These are phyloP conservation scores for Atlantisia rogersi DNA, from an alignment of 2,113 vertebrate species.

Conservation along the genomic window DNA sequence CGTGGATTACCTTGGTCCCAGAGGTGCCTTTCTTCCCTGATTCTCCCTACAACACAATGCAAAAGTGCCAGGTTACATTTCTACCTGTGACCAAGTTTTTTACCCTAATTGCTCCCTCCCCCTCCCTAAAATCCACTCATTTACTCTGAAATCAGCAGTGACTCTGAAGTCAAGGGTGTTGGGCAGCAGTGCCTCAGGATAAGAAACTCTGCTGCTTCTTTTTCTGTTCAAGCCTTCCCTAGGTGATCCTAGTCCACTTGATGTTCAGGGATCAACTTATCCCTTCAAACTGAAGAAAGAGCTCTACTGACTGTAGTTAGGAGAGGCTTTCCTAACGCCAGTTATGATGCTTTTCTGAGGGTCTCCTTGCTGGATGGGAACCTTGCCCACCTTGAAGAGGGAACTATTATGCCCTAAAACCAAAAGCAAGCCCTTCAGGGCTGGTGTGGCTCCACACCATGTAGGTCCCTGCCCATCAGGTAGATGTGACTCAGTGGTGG, in stretches of 20 bases:
- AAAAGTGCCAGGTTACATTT: not conserved
- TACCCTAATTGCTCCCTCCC: not conserved
- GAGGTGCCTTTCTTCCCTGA: slow-evolving; percentile 71
- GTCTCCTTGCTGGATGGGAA: not conserved
- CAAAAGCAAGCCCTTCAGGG: not conserved
- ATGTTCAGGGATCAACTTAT: not conserved
- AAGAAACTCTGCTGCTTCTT: not conserved
- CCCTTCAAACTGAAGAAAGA: not conserved
- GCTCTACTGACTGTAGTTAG: not conserved
- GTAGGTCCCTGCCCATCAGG: accelerated
- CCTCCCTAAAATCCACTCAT: too few species aligned
- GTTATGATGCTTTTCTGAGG: not conserved
- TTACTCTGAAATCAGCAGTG: not conserved
- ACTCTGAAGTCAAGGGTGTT: not conserved
- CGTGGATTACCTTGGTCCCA: slow-evolving; percentile 68
- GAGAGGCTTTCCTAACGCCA: not conserved
- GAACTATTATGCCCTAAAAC: not conserved
- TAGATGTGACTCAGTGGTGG: not conserved
- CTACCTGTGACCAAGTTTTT: not conserved
- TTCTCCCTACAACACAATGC: slow-evolving; percentile 58
- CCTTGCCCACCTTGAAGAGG: not conserved
- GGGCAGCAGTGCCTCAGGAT: not conserved
- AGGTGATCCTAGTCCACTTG: not conserved
- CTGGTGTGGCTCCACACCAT: not conserved
- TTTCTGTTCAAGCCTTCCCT: not conserved